A percentile compares a stretch with the other conserved stretches of the same genome.
phyloP scores from a whole-genome alignment of 2,888 invertebrate genomes.

The Sminthurides aquaticus region DNA sequence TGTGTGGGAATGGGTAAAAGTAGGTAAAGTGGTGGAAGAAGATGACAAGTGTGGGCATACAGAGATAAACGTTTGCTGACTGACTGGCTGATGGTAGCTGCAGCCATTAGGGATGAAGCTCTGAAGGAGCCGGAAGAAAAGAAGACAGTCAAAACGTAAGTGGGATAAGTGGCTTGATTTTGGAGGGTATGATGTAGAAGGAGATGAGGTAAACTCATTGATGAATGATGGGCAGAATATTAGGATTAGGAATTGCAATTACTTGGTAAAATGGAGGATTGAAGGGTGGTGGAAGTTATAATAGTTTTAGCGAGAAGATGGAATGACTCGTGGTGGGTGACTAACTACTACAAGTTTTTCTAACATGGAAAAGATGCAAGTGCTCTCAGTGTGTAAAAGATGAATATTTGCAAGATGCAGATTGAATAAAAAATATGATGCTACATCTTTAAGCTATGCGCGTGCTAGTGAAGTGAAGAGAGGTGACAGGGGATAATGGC shows the following conservation, averaged over 20 bases:
- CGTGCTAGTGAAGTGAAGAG: no score
- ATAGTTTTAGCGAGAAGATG: no score
- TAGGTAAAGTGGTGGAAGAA: constrained; percentile 2
- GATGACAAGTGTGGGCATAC: not conserved
- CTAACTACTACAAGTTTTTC: no score
- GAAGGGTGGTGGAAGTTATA: no score
- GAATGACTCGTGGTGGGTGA: not conserved
- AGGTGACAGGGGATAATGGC: no score
- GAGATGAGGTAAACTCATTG: not conserved
- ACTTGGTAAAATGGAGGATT: not conserved
- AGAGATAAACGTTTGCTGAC: not conserved
- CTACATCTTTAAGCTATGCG: no score
- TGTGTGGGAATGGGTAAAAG: constrained; percentile 2
- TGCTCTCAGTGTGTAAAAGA: no score
- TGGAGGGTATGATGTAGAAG: not conserved
- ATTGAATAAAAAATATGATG: no score
- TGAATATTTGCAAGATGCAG: no score
- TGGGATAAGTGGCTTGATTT: not conserved
- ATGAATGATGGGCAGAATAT: not conserved
- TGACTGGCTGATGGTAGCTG: no score
- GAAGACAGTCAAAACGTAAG: not conserved
- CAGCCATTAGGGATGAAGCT: no score
- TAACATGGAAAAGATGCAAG: no score
- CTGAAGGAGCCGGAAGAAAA: not conserved
- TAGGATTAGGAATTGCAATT: not conserved